Evolutionary conservation across 2,888 invertebrate genomes (phyloP).

Genomic region (Mylabris sibirica): DNA sequence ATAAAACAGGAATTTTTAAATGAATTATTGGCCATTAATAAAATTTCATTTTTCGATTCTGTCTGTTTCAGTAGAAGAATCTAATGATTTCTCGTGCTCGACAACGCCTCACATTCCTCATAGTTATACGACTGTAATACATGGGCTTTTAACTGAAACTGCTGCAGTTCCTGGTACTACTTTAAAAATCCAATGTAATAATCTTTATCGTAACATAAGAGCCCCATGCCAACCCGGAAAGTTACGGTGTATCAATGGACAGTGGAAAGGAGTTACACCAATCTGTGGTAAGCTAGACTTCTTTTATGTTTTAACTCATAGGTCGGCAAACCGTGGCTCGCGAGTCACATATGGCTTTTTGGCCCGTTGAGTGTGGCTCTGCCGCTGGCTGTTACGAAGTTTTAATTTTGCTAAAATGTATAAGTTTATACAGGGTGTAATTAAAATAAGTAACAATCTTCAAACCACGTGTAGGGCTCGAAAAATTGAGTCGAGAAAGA

Average conservation of each 20-base stretch:
- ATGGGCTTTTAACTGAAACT: constrained; percentile 35
- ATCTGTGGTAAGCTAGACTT: constrained; percentile 54
- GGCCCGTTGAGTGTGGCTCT: no score
- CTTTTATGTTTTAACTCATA: neutral
- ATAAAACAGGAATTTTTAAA: constrained; percentile 24
- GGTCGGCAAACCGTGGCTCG: no score
- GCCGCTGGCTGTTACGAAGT: no score
- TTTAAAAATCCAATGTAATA: constrained; percentile 54
- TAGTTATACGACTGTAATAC: constrained; percentile 35
- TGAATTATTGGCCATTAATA: constrained; percentile 31
- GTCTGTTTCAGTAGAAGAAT: constrained; percentile 33
- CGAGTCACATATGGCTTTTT: no score
- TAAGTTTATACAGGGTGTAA: no score
- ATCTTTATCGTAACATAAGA: constrained; percentile 53
- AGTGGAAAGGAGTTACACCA: constrained; percentile 58
- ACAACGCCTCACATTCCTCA: constrained; percentile 34
- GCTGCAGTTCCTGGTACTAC: constrained; percentile 50
- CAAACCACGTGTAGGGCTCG: no score
- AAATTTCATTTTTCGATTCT: constrained; percentile 12
- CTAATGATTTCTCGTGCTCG: constrained; percentile 36
- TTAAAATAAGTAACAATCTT: no score
- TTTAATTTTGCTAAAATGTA: no score
- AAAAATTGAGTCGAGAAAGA: no score
- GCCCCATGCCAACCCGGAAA: constrained; percentile 54
- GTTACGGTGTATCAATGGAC: constrained; percentile 55